phyloP scores from a whole-genome alignment of 2,113 vertebrate genomes.

The Prolemur simus region DNA sequence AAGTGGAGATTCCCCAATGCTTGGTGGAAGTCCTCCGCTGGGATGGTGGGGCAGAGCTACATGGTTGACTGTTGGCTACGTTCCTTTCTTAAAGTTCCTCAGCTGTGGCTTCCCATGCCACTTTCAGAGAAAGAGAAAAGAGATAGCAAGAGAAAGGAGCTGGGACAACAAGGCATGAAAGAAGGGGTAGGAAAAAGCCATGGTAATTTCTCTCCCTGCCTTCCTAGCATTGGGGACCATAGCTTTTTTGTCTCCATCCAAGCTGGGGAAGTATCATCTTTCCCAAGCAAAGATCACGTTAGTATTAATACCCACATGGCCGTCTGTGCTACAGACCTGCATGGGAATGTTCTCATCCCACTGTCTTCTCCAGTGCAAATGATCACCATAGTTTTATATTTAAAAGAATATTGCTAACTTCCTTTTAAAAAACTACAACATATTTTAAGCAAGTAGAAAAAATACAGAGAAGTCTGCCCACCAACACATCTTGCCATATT shows the following conservation, averaged over 20 bases:
- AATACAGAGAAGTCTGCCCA: neutral
- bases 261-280: neutral
- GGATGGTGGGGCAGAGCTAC: neutral
- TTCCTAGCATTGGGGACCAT: neutral
- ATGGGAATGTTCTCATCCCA: neutral
- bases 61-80: neutral
- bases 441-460: slow-evolving; percentile 38
- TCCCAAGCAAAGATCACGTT: neutral
- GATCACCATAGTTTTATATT: neutral
- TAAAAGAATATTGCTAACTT: neutral
- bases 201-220: neutral
- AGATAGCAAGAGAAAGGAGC: neutral
- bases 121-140: neutral
- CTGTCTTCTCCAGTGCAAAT: neutral
- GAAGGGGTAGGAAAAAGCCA: neutral
- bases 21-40: neutral
- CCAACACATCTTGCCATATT: neutral
- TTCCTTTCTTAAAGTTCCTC: neutral
- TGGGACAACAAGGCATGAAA: neutral
- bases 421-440: neutral
- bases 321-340: neutral
- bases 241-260: neutral
- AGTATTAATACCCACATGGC: neutral
- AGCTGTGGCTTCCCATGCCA: neutral
- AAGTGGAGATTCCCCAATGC: neutral